These are phyloP conservation scores for Octodon degus DNA, from an alignment of 2,113 vertebrate genomes.

Conservation along the genomic window DNA sequence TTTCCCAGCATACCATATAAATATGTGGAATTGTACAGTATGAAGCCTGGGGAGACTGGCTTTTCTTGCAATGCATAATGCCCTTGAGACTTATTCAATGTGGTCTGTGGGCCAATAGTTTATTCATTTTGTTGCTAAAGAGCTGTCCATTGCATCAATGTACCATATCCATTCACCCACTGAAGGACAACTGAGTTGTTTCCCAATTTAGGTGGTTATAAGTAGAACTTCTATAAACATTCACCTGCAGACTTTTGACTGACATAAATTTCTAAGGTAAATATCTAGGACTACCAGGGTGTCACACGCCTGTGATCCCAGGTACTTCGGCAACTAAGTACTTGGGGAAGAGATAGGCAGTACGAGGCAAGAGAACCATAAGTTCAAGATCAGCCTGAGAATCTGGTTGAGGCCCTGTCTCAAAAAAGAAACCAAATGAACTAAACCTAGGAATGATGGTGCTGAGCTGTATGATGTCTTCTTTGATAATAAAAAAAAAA, in stretches of 20 bases:
- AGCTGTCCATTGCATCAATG: background rate
- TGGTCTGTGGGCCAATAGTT: background rate
- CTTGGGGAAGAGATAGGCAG: no score
- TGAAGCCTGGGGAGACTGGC: background rate
- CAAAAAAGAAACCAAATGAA: background rate
- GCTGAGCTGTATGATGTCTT: background rate
- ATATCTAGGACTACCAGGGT: background rate
- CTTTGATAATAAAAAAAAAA: conserved; percentile 13
- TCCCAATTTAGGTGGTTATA: background rate
- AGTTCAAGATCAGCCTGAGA: background rate
- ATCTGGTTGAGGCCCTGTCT: background rate
- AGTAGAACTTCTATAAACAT: background rate
- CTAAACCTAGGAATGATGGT: background rate
- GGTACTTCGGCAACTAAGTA: background rate
- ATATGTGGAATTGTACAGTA: background rate
- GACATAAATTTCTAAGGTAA: background rate
- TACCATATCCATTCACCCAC: background rate
- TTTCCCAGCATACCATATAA: background rate
- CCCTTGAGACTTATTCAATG: background rate
- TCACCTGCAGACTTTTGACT: background rate
- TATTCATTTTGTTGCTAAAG: background rate
- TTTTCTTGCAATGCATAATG: background rate
- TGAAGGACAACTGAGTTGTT: background rate
- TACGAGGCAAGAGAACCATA: background rate
- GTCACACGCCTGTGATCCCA: background rate